Evolutionary conservation across 2,113 vertebrate species (phyloP).

Genomic region (Colius striatus): DNA sequence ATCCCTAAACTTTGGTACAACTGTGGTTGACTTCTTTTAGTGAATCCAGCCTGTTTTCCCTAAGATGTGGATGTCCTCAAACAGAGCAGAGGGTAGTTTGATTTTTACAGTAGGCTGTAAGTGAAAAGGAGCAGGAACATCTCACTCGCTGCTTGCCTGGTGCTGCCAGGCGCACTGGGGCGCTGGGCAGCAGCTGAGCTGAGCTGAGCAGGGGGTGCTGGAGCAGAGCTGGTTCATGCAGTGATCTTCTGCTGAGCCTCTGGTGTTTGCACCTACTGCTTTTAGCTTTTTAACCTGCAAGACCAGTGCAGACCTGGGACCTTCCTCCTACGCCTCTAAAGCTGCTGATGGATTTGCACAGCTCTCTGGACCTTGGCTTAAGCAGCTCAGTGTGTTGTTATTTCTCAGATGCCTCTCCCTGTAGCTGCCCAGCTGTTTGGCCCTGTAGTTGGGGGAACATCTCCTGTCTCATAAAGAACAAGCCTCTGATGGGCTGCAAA

Average conservation of each 20-base stretch:
- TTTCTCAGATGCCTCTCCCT: not conserved
- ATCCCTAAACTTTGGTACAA: not conserved
- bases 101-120: not conserved
- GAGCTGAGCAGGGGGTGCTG: not conserved
- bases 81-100: not conserved
- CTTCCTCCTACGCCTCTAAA: rapidly evolving
- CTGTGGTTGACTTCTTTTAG: not conserved
- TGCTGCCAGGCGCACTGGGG: not conserved
- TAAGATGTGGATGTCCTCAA: not conserved
- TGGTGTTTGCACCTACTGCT: not conserved
- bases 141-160: not conserved
- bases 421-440: not conserved
- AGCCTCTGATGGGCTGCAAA: not conserved
- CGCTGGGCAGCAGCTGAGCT: not conserved
- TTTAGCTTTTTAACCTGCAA: not conserved
- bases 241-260: rapidly evolving
- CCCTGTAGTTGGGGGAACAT: not conserved
- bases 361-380: not conserved
- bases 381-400: rapidly evolving
- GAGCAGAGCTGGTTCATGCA: not conserved
- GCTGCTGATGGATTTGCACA: not conserved
- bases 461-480: not conserved
- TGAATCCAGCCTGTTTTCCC: not conserved
- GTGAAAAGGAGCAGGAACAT: not conserved
- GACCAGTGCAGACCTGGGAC: rapidly evolving